A percentile compares a stretch with the other conserved stretches of the same genome.
Evolutionary conservation across 2,113 vertebrate species (phyloP).

Genomic region (Promerops cafer): DNA sequence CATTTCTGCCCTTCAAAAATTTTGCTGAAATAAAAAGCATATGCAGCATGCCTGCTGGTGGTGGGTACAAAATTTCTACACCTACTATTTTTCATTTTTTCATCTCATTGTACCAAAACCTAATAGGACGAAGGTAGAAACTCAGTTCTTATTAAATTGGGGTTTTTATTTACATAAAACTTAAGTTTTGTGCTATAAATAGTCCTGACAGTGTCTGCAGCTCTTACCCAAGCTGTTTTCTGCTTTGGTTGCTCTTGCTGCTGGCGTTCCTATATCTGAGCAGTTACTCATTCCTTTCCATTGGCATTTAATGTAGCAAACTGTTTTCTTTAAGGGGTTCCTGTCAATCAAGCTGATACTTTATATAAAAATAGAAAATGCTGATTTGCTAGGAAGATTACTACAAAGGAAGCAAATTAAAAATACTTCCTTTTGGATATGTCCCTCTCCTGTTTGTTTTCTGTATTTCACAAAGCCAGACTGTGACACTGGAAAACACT

Average conservation of each 20-base stretch:
- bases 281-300: neutral
- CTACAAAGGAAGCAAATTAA: neutral
- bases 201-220: neutral
- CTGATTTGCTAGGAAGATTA: neutral
- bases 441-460: neutral
- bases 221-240: neutral
- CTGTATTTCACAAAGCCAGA: neutral
- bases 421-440: neutral
- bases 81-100: neutral
- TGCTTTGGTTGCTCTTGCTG: conserved; percentile 19
- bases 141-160: neutral
- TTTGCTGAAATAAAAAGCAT: neutral
- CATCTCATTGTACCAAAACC: neutral
- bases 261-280: neutral
- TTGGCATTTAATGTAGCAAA: neutral
- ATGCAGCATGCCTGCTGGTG: neutral
- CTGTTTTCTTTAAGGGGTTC: neutral
- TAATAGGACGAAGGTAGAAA: neutral
- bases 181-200: neutral
- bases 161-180: neutral
- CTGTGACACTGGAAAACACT: neutral
- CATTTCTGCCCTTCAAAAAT: neutral
- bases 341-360: neutral
- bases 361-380: neutral
- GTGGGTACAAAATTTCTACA: neutral